Percentiles rank a stretch among this genome's conserved stretches.
Conservation (phyloP, 2,113 vertebrate species). For the Desmodus rotundus region DNA sequence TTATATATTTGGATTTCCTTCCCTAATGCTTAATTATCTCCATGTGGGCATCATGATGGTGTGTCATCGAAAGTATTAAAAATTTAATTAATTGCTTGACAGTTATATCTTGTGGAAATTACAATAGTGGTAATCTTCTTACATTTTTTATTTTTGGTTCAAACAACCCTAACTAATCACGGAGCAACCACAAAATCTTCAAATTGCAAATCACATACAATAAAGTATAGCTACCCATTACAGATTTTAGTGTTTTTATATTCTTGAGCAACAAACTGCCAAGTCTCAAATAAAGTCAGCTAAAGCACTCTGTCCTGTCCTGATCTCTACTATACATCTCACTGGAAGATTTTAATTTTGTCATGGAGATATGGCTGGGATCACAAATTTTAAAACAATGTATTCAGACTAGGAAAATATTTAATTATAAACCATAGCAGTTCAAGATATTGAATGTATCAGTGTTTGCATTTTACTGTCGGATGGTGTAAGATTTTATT, state of each 20-base stretch:
- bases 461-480: slow-evolving; percentile 29
- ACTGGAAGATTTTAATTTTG: slow-evolving; percentile 25
- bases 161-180: slow-evolving; percentile 39
- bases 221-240: slow-evolving; percentile 52
- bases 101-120: slow-evolving; percentile 48
- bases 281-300: neutral
- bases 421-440: neutral
- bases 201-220: slow-evolving; percentile 37
- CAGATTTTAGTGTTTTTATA: slow-evolving; percentile 57
- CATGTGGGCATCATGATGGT: slow-evolving; percentile 29
- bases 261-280: slow-evolving; percentile 14
- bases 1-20: slow-evolving; percentile 64
- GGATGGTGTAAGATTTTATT: neutral
- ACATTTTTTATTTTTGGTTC: slow-evolving; percentile 41
- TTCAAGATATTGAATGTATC: neutral
- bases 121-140: slow-evolving; percentile 27
- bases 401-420: slow-evolving; percentile 13
- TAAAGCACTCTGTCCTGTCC: neutral
- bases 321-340: neutral
- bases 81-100: slow-evolving; percentile 69
- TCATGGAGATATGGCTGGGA: neutral
- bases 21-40: slow-evolving; percentile 57
- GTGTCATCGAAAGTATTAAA: slow-evolving; percentile 47
- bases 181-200: slow-evolving; percentile 47
- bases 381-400: neutral